Conservation (phyloP, 2,797 vertebrate genomes). For the Pteropus rufus region DNA sequence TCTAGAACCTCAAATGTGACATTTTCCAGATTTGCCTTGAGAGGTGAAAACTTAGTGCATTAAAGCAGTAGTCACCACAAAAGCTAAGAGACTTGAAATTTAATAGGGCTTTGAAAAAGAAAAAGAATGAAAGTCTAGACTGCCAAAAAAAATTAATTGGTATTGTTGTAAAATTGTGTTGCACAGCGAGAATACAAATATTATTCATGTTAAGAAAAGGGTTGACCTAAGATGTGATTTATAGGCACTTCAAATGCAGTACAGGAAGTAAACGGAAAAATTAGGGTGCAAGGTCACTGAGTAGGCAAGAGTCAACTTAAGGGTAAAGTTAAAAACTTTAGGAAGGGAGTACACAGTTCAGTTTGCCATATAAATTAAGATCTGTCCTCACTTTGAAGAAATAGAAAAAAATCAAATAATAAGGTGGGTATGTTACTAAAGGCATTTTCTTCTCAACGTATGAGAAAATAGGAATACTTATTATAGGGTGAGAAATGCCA, state of each 20-base stretch:
- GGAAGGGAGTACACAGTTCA: slow-evolving; percentile 39
- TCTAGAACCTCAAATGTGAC: neutral
- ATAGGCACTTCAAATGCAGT: slow-evolving; percentile 44
- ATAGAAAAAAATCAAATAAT: neutral
- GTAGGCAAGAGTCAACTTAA: slow-evolving; percentile 50
- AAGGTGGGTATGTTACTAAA: slow-evolving; percentile 4
- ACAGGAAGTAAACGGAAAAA: slow-evolving; percentile 70
- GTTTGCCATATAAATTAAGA: slow-evolving; percentile 59
- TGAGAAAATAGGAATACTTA: neutral
- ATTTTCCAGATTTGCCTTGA: neutral
- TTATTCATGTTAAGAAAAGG: slow-evolving; percentile 58
- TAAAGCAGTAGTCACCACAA: neutral
- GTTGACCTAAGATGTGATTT: slow-evolving; percentile 50
- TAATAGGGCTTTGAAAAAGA: slow-evolving; percentile 16
- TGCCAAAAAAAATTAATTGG: slow-evolving; percentile 58
- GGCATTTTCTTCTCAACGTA: neutral
- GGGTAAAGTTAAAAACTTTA: slow-evolving; percentile 62
- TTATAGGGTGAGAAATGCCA: neutral
- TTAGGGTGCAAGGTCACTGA: neutral
- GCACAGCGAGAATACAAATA: slow-evolving; percentile 61
- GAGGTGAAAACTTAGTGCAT: neutral
- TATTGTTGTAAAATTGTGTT: slow-evolving; percentile 54
- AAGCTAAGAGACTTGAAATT: slow-evolving; percentile 36
- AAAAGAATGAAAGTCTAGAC: slow-evolving; percentile 9
- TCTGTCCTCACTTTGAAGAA: slow-evolving; percentile 53